A percentile compares a stretch with the other conserved stretches of the same genome.
Conservation (phyloP, 2,797 vertebrate species). For the Mionectes olivaceus region DNA sequence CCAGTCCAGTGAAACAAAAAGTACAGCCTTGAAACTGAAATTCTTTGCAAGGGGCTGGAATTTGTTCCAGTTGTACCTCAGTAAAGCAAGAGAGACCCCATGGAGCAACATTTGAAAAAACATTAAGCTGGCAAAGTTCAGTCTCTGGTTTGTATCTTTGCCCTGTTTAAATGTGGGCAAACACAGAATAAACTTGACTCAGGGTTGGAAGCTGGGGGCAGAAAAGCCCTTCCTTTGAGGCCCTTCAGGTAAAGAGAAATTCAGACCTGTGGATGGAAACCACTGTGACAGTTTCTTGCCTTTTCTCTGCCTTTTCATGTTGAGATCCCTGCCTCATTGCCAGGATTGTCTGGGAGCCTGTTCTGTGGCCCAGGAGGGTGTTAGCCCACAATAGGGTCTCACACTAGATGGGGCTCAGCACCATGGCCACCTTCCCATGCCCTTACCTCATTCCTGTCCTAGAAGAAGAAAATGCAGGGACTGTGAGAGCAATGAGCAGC, state of each 20-base stretch:
- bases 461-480: background rate
- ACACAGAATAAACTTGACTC: background rate
- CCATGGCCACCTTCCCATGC: background rate
- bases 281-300: background rate
- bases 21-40: background rate
- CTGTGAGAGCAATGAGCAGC: background rate
- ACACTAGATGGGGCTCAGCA: accelerated
- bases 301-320: background rate
- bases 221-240: background rate
- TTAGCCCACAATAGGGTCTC: background rate
- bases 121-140: background rate
- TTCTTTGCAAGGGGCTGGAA: background rate
- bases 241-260: background rate
- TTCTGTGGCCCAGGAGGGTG: background rate
- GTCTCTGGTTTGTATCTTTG: background rate
- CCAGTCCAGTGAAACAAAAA: background rate
- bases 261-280: background rate
- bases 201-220: background rate
- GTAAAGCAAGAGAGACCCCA: background rate
- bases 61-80: background rate
- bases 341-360: background rate
- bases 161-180: background rate
- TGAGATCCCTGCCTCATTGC: background rate
- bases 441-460: background rate
- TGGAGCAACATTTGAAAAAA: background rate